Percentiles rank a stretch among this genome's conserved stretches.
phyloP scores from a whole-genome alignment of 2,113 vertebrate species.

The Psittacara wagleri region DNA sequence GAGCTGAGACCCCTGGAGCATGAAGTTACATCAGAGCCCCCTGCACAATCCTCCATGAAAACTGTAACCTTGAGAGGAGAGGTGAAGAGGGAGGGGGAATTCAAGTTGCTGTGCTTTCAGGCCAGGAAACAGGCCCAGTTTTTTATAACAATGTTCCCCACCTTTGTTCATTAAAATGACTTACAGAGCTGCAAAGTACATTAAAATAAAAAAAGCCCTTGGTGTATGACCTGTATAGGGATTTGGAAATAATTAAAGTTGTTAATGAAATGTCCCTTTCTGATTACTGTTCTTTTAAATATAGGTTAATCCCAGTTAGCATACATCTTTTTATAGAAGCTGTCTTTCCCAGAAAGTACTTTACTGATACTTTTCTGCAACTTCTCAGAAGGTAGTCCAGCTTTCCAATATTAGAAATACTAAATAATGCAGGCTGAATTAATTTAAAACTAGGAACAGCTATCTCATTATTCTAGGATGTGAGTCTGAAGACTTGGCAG shows the following conservation, averaged over 20 bases:
- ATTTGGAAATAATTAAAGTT: slow-evolving; percentile 76
- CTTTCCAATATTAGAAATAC: slow-evolving; percentile 17
- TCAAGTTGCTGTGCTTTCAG: not conserved
- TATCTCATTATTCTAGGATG: slow-evolving; percentile 20
- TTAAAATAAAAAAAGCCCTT: slow-evolving; percentile 14
- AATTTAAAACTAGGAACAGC: not conserved
- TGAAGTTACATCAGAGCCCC: not conserved
- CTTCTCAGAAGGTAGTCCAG: slow-evolving; percentile 2
- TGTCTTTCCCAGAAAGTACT: not conserved
- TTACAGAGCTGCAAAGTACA: slow-evolving; percentile 15
- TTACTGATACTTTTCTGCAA: not conserved
- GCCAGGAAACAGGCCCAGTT: not conserved
- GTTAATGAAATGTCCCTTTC: slow-evolving; percentile 65
- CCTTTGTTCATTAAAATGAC: slow-evolving; percentile 23
- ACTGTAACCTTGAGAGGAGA: not conserved
- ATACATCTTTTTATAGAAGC: slow-evolving; percentile 53
- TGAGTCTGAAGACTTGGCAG: not conserved
- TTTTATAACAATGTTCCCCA: not conserved
- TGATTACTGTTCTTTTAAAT: slow-evolving; percentile 66
- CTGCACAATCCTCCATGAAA: not conserved
- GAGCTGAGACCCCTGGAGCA: not conserved
- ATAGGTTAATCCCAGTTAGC: slow-evolving; percentile 61
- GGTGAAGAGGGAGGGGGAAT: no score
- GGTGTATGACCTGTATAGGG: slow-evolving; percentile 67
- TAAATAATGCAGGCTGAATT: slow-evolving; percentile 6